A percentile compares a stretch with the other conserved stretches of the same genome.
phyloP scores from a whole-genome alignment of 2,797 vertebrate genomes.

The Simalia tracyae region DNA sequence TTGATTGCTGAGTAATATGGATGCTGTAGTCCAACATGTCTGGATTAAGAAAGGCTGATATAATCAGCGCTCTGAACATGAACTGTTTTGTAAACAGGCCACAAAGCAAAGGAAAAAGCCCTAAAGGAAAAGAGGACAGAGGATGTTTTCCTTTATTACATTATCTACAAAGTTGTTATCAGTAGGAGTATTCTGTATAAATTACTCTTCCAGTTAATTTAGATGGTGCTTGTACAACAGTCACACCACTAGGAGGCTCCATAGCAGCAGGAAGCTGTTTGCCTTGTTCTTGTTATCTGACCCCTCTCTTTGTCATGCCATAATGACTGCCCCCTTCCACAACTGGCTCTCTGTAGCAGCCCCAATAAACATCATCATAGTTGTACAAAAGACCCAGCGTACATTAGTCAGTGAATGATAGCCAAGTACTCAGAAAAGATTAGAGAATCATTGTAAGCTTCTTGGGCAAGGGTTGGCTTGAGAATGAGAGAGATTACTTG shows the following conservation, averaged over 20 bases:
- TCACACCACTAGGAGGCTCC: conserved; percentile 21
- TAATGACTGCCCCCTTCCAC: not conserved
- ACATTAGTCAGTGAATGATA: not conserved
- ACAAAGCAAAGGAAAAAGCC: not conserved
- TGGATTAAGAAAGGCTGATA: not conserved
- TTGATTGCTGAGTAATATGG: no score
- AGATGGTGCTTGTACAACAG: not conserved
- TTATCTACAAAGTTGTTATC: not conserved
- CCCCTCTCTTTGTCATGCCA: not conserved
- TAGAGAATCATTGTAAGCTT: not conserved
- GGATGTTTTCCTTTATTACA: not conserved
- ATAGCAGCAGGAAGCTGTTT: conserved; percentile 24
- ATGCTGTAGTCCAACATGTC: no score
- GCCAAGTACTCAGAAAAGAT: not conserved
- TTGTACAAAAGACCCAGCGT: not conserved
- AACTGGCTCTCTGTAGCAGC: not conserved
- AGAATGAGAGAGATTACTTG: not conserved
- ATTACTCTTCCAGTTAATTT: not conserved
- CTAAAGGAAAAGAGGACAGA: not conserved
- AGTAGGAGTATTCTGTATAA: not conserved
- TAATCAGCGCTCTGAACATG: not conserved
- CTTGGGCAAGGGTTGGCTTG: not conserved
- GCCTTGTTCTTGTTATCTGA: not conserved
- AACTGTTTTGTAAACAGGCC: not conserved
- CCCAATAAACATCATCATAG: not conserved